Evolutionary conservation across 2,797 vertebrate species (phyloP), one percentile per base, ranked within the genome.

Genomic region (Phataginus tricuspis): DNA sequence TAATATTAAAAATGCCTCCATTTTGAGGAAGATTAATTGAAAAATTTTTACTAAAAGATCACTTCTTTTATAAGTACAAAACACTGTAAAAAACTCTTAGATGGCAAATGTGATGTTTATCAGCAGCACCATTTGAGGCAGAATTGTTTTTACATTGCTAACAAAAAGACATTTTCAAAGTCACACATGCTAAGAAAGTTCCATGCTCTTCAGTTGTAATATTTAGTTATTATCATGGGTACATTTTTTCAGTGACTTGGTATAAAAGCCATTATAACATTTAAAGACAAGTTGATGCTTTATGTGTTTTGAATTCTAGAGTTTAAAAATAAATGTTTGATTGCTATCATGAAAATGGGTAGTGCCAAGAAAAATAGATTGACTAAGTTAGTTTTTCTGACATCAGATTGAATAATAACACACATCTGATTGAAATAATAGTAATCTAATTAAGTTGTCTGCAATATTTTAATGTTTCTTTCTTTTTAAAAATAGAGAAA

Each of bases 1-100:
- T 51, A 83, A 74, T 71, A 86, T 86, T 95, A 57, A 86, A 21
- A 86, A 92, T 68, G 69, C 16, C 63, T 92, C 34, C n/a, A 74
- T 83, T 90, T 92, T 79, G 69, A 72, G 37, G 34, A 45, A 89
- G 37, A 86, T 68, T 59, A 63, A 80, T 75, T 86, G 83, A 53
- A 90, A 82, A 21, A 68, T 10, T 90, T 92, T 64, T 59, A 57
- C 57, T 86, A 61, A 78, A 53, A 78, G 10, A 0, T 39, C n/a
- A 51, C 66, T 80, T 61, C 59, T 94, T 66, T 59, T 66, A 64
- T 39, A 89, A 89, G n/a, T 59, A 89, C 9, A 89, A 75, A 88
- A 71, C 19, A 59, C 0, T 16, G 23, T 53, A 85, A 53, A 66
- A 93, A 80, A 53, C 9, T 59, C 5, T 71, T 64, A 94, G 18